Evolutionary conservation across 2,888 invertebrate species (phyloP).

Genomic region (Eristalinus sepulchralis): DNA sequence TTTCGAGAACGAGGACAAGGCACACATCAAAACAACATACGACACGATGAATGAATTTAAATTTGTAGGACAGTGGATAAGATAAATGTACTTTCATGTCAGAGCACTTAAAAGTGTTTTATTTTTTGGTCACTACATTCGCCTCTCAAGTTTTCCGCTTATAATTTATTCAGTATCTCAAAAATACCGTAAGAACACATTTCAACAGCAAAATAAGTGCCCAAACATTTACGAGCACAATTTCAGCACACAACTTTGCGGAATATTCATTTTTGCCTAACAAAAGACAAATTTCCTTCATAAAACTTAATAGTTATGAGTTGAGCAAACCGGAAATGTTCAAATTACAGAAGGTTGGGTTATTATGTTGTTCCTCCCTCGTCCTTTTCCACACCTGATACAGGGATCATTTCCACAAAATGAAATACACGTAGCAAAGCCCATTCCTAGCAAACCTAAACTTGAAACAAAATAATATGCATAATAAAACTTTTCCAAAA

Average conservation of each 20-base stretch:
- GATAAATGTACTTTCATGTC: background rate
- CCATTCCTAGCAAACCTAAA: background rate
- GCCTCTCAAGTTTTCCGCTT: background rate
- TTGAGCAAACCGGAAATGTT: conserved; percentile 8
- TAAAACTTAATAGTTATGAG: conserved; percentile 20
- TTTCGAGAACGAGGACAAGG: no score
- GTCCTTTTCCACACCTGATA: background rate
- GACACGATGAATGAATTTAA: no score
- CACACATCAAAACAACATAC: no score
- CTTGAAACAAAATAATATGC: background rate
- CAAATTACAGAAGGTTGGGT: background rate
- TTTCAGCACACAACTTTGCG: background rate
- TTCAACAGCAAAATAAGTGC: background rate
- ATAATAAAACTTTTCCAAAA: background rate
- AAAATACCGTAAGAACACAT: background rate
- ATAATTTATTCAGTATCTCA: background rate
- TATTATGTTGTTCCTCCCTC: background rate
- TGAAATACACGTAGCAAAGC: background rate
- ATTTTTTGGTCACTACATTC: background rate
- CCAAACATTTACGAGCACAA: background rate
- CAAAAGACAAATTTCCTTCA: conserved; percentile 11
- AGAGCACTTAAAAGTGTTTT: background rate
- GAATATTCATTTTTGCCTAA: background rate
- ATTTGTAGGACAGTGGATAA: no score
- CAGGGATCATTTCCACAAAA: background rate